These are phyloP conservation scores for Oryzias woworae DNA, from an alignment of 2,113 vertebrate species.

Conservation along the genomic window DNA sequence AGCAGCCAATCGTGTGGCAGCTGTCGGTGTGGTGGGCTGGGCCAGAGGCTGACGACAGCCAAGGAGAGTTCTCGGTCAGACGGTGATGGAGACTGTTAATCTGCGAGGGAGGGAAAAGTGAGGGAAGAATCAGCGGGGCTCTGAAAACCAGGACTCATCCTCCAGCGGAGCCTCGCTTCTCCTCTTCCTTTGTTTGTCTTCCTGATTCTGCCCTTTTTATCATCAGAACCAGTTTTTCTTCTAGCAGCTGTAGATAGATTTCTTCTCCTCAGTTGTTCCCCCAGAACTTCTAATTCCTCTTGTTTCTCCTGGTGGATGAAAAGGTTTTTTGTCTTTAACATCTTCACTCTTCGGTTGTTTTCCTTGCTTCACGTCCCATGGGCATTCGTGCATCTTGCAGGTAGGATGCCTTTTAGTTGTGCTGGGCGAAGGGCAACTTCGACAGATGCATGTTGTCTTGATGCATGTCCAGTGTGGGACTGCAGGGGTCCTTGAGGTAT, in stretches of 20 bases:
- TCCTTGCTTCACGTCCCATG: slow-evolving; percentile 72
- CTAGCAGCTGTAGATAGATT: slow-evolving; percentile 14
- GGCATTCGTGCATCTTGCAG: slow-evolving; percentile 89
- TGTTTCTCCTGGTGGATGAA: slow-evolving; percentile 53
- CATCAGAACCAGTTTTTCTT: not conserved
- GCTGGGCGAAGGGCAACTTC: not conserved
- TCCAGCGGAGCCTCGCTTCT: slow-evolving; percentile 35
- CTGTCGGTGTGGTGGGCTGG: slow-evolving; percentile 58
- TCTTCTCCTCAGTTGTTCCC: slow-evolving; percentile 25
- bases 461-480: slow-evolving; percentile 5
- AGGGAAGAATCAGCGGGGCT: slow-evolving; percentile 32
- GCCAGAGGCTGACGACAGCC: slow-evolving; percentile 66
- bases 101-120: slow-evolving; percentile 33
- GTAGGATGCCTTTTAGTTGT: slow-evolving; percentile 50
- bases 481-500: slow-evolving; percentile 43
- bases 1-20: slow-evolving; percentile 77
- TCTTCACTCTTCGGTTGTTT: slow-evolving; percentile 39
- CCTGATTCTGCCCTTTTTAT: not conserved
- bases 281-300: not conserved
- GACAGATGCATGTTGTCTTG: slow-evolving; percentile 6
- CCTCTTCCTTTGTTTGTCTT: slow-evolving; percentile 3
- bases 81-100: slow-evolving; percentile 14
- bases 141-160: slow-evolving; percentile 41
- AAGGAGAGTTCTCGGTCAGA: slow-evolving; percentile 75
- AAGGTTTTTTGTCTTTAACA: slow-evolving; percentile 62